Evolutionary conservation across 1,140 invertebrate species (phyloP), one percentile per base, ranked within the genome.

Genomic region (Drosophila obscura): DNA sequence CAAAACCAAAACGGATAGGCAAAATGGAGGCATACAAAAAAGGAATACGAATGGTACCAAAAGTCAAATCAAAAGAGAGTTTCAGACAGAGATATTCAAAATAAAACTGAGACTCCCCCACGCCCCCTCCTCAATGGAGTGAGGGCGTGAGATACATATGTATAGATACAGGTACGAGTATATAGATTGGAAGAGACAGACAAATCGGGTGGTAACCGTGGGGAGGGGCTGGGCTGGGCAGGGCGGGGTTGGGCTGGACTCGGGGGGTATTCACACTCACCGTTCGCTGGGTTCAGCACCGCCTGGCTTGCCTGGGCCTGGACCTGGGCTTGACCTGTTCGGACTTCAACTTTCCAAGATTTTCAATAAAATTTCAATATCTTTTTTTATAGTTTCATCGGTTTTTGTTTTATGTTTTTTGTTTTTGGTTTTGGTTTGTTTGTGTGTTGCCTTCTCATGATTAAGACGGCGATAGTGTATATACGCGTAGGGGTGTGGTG

Each of bases 261-360:
- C 52, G 19, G 15, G 66, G 51, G 13, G 35, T 69, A 39, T 39
- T 68, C 26, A 44, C 45, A 69, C 66, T 69, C 66, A 69, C 66
- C 66, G 52, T 69, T 69, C 46, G 26, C 39, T 69, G 64, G 51
- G 15, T 50, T 58, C 11, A 58, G 64, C 64, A 69, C 49, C 65
- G 65, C 67, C 49, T 31, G 26, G 64, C 57, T 66, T 69, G 67
- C 64, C 67, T 55, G 63, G 57, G 64, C 64, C 64, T 13, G 35
- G 35, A 39, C 35, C 35, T 39, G 64, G 67, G 24, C 46, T 67
- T 69, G 66, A 69, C 67, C 67, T 69, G 67, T 69, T 69, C 49
- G 64, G 67, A 69, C 67, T 69, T 69, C 65, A 69, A 69, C 67
- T 69, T 69, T 69, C 67, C 67, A 69, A 69, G 65, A 69, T 65